Evolutionary conservation across 2,888 invertebrate genomes (phyloP), one percentile per base, ranked within the genome.

Genomic region (Meandrusa payeni): DNA sequence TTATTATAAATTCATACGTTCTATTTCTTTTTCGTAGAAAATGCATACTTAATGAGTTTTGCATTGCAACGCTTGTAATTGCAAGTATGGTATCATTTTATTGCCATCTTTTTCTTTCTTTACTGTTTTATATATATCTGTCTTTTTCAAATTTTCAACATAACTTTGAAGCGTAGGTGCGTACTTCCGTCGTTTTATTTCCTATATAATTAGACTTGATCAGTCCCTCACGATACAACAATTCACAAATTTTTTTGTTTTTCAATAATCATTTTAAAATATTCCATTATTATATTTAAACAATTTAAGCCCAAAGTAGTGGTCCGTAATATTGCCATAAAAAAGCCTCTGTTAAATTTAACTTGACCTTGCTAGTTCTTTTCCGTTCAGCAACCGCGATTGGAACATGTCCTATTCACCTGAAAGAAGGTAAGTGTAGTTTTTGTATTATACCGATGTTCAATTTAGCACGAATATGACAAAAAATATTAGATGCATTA

Each of bases 391-490:
- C 91, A 89, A 91, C 90, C 90, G 90, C 90, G 90, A 92, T 91
- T 91, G 90, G 91, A 94, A 92, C 92, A 94, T 94, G 94, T 94
- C 94, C 88, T 92, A 90, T 91, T 90, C 91, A 81, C 88, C 91
- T 83, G 94, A 94, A 89, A 91, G 93, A 91, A 93, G 93, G 94
- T 93, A 92, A 93, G 92, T 91, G 70, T 66, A 67, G 71, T 70
- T 77, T 76, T 58, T 66, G 55, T 57, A 49, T 59, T 62, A 56
- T 54, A 66, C 69, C 59, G 51, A 57, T 49, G 50, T 57, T 52
- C 46, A 59, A 72, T 59, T 65, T 50, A 54, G 57, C 54, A 58
- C 59, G 50, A 54, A 52, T 52, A 52, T 53, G 50, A 59, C 52
- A 52, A 48, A 50, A 50, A 41, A 43, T 48, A 46, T 47, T 43